Evolutionary conservation across 2,797 vertebrate species (phyloP), one percentile per base, ranked within the genome.

Genomic region (Parauchenoglanis ngamensis): DNA sequence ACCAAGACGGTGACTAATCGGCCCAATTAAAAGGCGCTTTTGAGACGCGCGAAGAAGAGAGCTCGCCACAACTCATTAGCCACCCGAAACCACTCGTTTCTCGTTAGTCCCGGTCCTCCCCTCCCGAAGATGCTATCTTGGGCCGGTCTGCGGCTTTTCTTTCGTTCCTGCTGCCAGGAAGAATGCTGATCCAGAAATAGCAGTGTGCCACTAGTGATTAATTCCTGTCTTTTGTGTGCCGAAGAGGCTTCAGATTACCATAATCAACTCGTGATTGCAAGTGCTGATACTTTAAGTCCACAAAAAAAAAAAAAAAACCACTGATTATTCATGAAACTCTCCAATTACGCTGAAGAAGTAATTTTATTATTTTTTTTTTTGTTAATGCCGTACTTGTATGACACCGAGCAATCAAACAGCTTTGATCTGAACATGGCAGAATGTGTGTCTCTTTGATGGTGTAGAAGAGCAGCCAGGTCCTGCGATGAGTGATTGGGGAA

Each of bases 211-310:
- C 86, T 87, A 82, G 80, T 90, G 84, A 89, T 93, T 90, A 78
- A 89, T 92, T 91, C 89, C 83, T 87, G 81, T 88, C 65, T 90
- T 93, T 92, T 89, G 78, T 90, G 61, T 52, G 83, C 76, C 46
- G 67, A 85, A 90, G 88, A 90, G 87, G 78, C n/a, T 90, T 91
- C 90, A 87, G 49, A 86, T 90, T 88, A 90, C 89, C 87, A 87
- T 92, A 91, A 92, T 92, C 88, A 89, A 84, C 88, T 82, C 86
- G 52, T 90, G 92, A 93, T 93, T 89, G 88, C 35, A 79, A 76
- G 87, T 63, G 78, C 88, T 85, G 92, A 92, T 92, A 87, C 13
- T 23, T 61, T 25, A 52, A 46, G 61, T 79, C 67, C 25, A 40
- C 49, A 21, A 76, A 83, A 67, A 8, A n/a, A 86, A 85, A 70